Base-by-base conservation (phyloP, 2,888 invertebrate species). In the Lasioglossum zephyrum region DNA sequence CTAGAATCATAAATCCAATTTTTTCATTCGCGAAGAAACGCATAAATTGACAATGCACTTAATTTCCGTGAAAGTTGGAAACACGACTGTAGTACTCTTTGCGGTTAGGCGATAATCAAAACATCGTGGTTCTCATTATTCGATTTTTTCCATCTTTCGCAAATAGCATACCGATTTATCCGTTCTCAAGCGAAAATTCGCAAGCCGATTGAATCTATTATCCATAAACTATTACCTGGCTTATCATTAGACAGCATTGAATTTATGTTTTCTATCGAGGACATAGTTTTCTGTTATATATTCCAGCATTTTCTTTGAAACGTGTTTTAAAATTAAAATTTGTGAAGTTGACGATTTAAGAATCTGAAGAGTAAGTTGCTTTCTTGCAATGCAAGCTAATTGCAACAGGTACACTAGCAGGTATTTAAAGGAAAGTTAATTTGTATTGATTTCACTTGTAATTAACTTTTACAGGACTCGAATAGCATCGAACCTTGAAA, bases 71-170 rank as follows among this genome's bases (percentile, higher is more conserved):
- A 84, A 87, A 87, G 81, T 84, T 76, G 73, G 53, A 57, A 76
- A 49, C 73, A 74, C 73, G 18, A 69, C n/a, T 63, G 63, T 49
- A 78, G n/a, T 53, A 63, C 49, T 78, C 31, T 72, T 74, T 87
- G 87, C 63, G 87, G 87, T 87, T 81, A 47, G 36, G 16, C 78
- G 78, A 70, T 84, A 87, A 87, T 87, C 47, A 74, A 87, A 84
- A 77, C 77, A 41, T 53, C 72, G 87, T 77, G 87, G 81, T 87
- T 79, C 75, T 75, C 77, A 41, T 80, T 63, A 44, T 81, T 31
- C 13, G 9, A 22, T 47, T 49, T 47, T 73, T 57, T 86, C 53
- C 36, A 57, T 36, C 41, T 76, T 77, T 53, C 60, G 76, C 60
- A 31, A 44, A 39, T 39, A 41, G 49, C 39, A 26, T 41, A 18